Conservation (phyloP, 2,797 vertebrate species). For the Fringilla coelebs region DNA sequence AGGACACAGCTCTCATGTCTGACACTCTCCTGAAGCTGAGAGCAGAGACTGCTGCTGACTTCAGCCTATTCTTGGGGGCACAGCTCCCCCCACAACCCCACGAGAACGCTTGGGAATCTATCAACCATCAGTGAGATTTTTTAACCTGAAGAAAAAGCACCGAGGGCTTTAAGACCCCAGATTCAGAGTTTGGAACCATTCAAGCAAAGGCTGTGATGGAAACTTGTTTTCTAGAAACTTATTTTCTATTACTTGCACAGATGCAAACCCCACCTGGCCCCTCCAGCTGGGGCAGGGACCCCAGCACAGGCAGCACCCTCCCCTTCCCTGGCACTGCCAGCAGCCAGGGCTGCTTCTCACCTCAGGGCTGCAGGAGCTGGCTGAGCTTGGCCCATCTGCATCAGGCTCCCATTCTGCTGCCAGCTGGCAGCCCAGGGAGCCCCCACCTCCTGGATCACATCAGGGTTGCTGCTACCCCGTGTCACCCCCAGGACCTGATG, state of each 20-base stretch:
- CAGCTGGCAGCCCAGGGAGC: background rate
- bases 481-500: background rate
- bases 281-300: background rate
- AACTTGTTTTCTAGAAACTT: background rate
- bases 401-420: accelerated
- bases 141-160: background rate
- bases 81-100: background rate
- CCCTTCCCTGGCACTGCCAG: background rate
- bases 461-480: accelerated
- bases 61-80: background rate
- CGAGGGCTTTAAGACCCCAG: background rate
- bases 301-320: background rate
- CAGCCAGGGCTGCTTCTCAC: background rate
- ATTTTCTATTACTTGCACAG: background rate
- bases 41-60: background rate
- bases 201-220: background rate
- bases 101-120: background rate
- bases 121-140: background rate
- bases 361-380: background rate
- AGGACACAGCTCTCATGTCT: background rate
- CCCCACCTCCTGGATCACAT: accelerated
- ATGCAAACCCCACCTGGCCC: background rate
- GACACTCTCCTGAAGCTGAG: background rate
- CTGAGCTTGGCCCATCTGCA: accelerated
- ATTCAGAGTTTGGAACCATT: background rate